Evolutionary conservation across 2,797 vertebrate genomes (phyloP).

Genomic region (Urocyon cinereoargenteus): DNA sequence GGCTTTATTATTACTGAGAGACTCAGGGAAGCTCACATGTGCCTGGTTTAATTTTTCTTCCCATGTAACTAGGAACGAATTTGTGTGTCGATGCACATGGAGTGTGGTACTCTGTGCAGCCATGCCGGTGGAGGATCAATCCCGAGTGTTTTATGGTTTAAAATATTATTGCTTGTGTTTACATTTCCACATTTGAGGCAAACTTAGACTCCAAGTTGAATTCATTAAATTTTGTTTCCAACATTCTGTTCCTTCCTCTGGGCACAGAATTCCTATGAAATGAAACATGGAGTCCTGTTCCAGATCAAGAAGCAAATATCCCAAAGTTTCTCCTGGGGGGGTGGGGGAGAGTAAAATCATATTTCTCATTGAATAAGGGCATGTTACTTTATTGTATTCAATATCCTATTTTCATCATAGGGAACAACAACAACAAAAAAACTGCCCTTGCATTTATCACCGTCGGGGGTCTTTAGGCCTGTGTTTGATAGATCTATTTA

Average conservation of each 20-base stretch:
- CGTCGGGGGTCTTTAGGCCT: neutral
- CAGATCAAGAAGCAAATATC: conserved; percentile 65
- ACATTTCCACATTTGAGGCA: conserved; percentile 62
- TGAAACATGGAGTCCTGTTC: conserved; percentile 72
- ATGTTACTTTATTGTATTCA: conserved; percentile 37
- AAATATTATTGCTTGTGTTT: conserved; percentile 62
- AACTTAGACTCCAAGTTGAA: conserved; percentile 70
- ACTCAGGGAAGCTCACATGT: conserved; percentile 41
- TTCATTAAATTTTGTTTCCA: conserved; percentile 73
- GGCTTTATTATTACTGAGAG: conserved; percentile 56
- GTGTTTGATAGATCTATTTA: conserved; percentile 38
- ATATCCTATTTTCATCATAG: neutral
- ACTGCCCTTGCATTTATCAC: neutral
- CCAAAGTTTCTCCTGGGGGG: conserved; percentile 45
- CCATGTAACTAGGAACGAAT: neutral
- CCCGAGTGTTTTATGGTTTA: neutral
- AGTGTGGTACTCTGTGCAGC: neutral
- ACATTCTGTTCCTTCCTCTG: conserved; percentile 77
- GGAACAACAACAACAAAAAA: neutral
- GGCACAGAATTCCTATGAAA: conserved; percentile 77
- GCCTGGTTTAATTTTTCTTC: conserved; percentile 27
- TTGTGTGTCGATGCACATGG: neutral
- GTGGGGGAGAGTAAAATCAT: neutral
- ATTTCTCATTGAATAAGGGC: neutral
- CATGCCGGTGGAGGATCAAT: conserved; percentile 41